Conservation (phyloP, 1,140 invertebrate genomes). For the Orius insidiosus region DNA sequence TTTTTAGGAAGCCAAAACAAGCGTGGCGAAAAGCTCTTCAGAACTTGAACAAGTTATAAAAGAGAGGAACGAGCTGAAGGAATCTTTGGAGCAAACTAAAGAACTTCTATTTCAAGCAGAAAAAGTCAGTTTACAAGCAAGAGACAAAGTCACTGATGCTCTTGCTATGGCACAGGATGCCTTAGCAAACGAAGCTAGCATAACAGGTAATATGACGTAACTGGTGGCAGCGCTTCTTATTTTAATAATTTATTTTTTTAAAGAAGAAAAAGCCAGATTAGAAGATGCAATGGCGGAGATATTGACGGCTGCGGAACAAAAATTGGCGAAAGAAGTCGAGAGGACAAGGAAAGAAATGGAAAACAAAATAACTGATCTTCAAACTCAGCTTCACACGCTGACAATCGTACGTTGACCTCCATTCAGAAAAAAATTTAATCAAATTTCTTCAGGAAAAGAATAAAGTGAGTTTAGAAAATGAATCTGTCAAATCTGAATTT, state of each 20-base stretch:
- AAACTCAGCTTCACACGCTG: slow-evolving; percentile 1
- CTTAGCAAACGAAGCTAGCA: slow-evolving; percentile 2
- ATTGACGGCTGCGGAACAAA: background rate
- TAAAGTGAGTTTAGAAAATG: too few relatives aligned
- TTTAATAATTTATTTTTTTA: too few relatives aligned
- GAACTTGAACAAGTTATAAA: background rate
- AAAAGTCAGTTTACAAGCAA: slow-evolving; percentile 2
- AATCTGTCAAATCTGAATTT: too few relatives aligned
- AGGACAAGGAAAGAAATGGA: background rate
- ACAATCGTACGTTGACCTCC: too few relatives aligned
- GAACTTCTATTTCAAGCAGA: background rate
- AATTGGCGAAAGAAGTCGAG: background rate
- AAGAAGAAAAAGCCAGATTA: background rate
- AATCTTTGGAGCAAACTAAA: background rate
- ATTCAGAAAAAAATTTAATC: too few relatives aligned
- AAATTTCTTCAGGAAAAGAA: too few relatives aligned
- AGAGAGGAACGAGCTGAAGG: background rate
- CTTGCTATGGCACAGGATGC: slow-evolving; percentile 2
- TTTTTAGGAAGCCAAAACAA: too few relatives aligned
- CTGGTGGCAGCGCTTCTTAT: too few relatives aligned
- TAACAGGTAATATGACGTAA: too few relatives aligned
- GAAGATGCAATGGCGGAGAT: background rate
- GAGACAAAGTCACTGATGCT: slow-evolving; percentile 3
- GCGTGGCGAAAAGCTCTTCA: background rate
- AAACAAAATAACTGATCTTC: background rate